phyloP scores from a whole-genome alignment of 2,888 invertebrate genomes.

The Morpho deidamia region DNA sequence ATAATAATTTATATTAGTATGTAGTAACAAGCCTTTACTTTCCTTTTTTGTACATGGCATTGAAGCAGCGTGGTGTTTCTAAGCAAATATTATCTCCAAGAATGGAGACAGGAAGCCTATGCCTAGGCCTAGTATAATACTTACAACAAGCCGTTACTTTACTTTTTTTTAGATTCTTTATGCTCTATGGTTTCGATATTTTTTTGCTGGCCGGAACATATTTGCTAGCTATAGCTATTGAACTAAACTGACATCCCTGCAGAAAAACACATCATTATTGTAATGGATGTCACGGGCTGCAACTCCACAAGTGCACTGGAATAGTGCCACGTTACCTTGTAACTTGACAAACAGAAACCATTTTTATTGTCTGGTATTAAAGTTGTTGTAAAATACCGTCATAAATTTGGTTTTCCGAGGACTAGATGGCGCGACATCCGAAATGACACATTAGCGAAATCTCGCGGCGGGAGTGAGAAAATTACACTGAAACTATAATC shows the following conservation, averaged over 20 bases:
- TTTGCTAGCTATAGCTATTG: no score
- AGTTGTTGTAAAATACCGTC: conserved; percentile 7
- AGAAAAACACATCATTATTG: conserved; percentile 63
- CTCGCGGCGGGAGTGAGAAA: conserved; percentile 66
- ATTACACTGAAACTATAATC: conserved; percentile 62
- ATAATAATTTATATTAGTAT: no score
- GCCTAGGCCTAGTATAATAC: no score
- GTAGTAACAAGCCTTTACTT: no score
- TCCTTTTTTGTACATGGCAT: no score
- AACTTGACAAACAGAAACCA: conserved; percentile 25
- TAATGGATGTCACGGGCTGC: conserved; percentile 76
- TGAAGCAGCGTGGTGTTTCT: neutral
- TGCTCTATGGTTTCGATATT: no score
- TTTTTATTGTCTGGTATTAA: conserved; percentile 27
- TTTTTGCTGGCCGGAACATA: no score
- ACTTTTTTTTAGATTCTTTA: no score
- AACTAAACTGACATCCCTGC: conserved; percentile 56
- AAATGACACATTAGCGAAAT: conserved; percentile 74
- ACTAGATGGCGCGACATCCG: conserved; percentile 64
- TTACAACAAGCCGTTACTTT: no score
- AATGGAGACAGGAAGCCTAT: no score
- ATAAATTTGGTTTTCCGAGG: conserved; percentile 40
- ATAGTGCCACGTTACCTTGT: conserved; percentile 36
- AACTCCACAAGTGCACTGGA: conserved; percentile 66
- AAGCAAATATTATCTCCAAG: neutral